phyloP scores from a whole-genome alignment of 2,797 vertebrate genomes.

The Manis pentadactyla region DNA sequence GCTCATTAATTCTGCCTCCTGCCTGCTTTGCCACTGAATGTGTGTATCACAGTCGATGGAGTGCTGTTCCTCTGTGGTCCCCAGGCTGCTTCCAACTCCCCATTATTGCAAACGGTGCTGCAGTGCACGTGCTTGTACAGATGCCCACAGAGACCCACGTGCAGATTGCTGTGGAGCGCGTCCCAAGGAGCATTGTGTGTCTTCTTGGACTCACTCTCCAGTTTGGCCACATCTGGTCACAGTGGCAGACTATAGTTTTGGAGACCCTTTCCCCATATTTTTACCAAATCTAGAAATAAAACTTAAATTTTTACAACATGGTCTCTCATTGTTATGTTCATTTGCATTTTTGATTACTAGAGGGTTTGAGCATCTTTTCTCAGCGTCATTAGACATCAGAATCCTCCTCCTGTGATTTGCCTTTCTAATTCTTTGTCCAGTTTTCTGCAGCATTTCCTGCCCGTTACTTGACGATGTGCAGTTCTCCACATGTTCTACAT shows the following conservation, averaged over 20 bases:
- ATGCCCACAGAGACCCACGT: not conserved
- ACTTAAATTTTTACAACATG: not conserved
- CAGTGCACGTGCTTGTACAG: not conserved
- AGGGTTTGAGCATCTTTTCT: not conserved
- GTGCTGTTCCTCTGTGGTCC: not conserved
- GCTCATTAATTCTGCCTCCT: not conserved
- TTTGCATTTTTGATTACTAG: not conserved
- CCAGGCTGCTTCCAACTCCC: not conserved
- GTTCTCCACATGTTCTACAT: not conserved
- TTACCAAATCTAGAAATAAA: not conserved
- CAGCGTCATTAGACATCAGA: not conserved
- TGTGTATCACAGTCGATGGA: too few species aligned
- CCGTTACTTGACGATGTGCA: not conserved
- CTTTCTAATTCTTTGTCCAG: not conserved
- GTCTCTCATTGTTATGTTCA: conserved; percentile 34
- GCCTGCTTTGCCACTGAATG: not conserved
- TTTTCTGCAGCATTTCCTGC: conserved; percentile 16
- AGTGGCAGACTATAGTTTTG: not conserved
- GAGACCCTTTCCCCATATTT: not conserved
- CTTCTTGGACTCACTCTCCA: not conserved
- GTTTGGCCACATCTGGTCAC: not conserved
- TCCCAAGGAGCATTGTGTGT: not conserved
- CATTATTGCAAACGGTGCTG: not conserved
- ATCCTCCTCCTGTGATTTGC: not conserved
- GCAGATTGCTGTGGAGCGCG: not conserved